Evolutionary conservation across 2,888 invertebrate species (phyloP), one percentile per base, ranked within the genome.

Genomic region (Drosophila longiperda): DNA sequence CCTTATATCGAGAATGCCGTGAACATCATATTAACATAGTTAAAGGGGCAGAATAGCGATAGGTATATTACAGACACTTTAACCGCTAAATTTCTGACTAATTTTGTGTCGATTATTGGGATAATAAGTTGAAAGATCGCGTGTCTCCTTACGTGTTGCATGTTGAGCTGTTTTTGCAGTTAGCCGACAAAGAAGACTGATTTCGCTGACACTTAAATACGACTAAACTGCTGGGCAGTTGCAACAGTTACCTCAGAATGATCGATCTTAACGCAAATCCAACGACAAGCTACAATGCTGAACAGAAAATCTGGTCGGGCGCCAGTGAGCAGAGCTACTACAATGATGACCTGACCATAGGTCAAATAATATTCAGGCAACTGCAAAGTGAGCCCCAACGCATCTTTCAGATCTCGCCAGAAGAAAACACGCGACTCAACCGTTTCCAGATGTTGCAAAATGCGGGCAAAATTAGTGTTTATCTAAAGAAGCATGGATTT

Each of bases 371-470:
- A 26, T 89, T 80, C 59, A 76, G 71, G 49, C 74, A 76, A 61
- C 45, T 90, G 57, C 87, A 84, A 26, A 73, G 61, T 40, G 75
- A 82, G 7, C 79, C 90, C 0, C 72, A 86, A 38, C 74, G 80
- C 45, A 73, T 81, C 33, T 89, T 75, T 69, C 90, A 91, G 74
- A 90, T 90, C 20, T 91, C 87, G 9, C 75, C 83, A 34, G 67
- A 75, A 38, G 90, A 90, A 15, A 77, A 78, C 15, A 84, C 79
- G 1, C 68, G 79, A 0, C 65, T 90, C 0, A 84, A 80, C 3
- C 85, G 84, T 1, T 49, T 53, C 11, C 81, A 89, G 60, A 79
- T 88, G 67, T 66, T 90, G 0, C 45, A 61, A 5, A 80, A 83
- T 48, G 90, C 90, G 0, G 78, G 78, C 36, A 83, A 82, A 33